Conservation (phyloP, 2,888 invertebrate genomes). For the Hedya salicella region DNA sequence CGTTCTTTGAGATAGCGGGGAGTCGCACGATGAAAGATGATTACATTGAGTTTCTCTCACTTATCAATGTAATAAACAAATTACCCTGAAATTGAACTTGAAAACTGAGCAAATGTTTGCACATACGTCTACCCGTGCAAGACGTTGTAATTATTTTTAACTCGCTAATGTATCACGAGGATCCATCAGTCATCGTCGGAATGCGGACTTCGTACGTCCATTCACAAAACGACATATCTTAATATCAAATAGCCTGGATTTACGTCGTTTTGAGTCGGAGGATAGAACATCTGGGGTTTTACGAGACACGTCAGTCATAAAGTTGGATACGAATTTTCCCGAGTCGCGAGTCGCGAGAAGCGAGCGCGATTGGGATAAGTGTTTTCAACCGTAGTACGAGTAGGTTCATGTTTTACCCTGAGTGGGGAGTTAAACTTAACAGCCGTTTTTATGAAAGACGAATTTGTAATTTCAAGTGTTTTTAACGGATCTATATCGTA, state of each 20-base stretch:
- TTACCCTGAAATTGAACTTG: constrained; percentile 36
- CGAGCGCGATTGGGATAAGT: constrained; percentile 1
- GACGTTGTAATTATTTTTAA: constrained; percentile 18
- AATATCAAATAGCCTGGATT: neutral
- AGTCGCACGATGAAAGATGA: no score
- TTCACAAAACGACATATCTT: neutral
- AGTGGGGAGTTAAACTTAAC: neutral
- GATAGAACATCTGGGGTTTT: constrained; percentile 17
- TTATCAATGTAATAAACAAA: neutral
- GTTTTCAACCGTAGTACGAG: neutral
- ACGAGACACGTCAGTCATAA: constrained; percentile 25
- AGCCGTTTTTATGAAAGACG: no score
- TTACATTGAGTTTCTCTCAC: neutral
- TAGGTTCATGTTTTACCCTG: neutral
- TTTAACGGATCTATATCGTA: no score
- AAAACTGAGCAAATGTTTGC: constrained; percentile 33
- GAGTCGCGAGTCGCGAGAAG: neutral
- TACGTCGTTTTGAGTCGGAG: neutral
- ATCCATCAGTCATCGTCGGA: constrained; percentile 33
- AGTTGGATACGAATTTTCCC: constrained; percentile 6
- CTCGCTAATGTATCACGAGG: constrained; percentile 38
- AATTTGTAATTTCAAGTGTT: no score
- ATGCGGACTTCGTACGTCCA: constrained; percentile 15
- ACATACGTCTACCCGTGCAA: constrained; percentile 11
- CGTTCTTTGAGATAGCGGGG: no score